Base-by-base conservation (phyloP, 2,113 vertebrate genomes). In the Neodon shergylaensis region DNA sequence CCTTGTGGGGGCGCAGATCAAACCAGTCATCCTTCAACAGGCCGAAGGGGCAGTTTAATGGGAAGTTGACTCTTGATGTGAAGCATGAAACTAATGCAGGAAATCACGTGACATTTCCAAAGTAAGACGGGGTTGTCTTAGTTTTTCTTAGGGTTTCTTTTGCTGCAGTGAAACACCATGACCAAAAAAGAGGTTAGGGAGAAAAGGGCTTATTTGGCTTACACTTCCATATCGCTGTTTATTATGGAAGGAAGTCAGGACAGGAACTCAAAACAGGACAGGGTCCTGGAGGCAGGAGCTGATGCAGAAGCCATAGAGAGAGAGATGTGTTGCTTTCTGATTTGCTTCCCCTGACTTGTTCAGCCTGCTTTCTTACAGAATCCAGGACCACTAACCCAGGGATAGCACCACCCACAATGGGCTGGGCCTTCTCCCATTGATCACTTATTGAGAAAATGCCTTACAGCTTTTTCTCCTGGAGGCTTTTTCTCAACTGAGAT, bases 71-170 rank as follows among this genome's bases (percentile, higher is more conserved):
- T 94, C 88, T 92, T 44, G 82, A 96, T 8, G 2, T 95, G 9
- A 98, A 95, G 97, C 98, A 92, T 94, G 97, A 95, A 68, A 96
- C 87, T 91, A 79, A 92, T 92, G 4, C 65, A 89, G 96, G 95
- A 96, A 97, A 91, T 82, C 44, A 8, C 33, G 9, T 65, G 44
- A 95, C 97, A 78, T 96, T 92, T 92, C 88, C 94, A 49, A 98
- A 98, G 97, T 98, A 98, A 98, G 98, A 66, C 4, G 3, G 33
- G 16, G 19, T 72, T 72, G 33, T 58, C 58, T 58, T 68, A 16
- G 31, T 68, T 58, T 58, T 58, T 33, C 66, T 33, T 72, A 72
- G 70, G 17, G 36, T n/a, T 72, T 72, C 36, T 72, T 21, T 39
- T 39, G 70, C 70, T 39, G n/a, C n/a, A 39, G 10, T 39, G 70